Percentiles rank a stretch among this genome's conserved stretches.
phyloP scores from a whole-genome alignment of 2,113 vertebrate genomes.

The Himantopus leucocephalus region DNA sequence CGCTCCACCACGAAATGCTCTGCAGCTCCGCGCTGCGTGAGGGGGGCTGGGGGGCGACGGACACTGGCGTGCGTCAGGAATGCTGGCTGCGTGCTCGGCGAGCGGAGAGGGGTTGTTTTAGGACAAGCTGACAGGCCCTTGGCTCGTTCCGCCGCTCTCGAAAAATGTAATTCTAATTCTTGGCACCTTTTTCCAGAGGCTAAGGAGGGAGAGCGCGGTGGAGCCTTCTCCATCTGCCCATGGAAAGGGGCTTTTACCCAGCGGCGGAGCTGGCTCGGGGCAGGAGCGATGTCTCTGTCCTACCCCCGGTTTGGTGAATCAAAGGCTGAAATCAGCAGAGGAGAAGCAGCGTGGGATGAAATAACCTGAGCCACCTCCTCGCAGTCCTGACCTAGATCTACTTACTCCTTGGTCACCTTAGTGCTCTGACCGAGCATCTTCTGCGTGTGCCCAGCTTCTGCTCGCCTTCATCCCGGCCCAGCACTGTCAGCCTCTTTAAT shows the following conservation, averaged over 20 bases:
- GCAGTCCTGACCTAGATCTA: neutral
- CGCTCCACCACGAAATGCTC: neutral
- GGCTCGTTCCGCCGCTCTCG: conserved; percentile 49
- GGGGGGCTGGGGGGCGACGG: neutral
- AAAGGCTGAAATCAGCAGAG: neutral
- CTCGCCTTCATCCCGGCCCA: fast-evolving
- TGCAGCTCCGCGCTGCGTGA: neutral
- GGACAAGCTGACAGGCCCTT: conserved; percentile 62
- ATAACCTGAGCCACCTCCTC: neutral
- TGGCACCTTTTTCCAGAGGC: conserved; percentile 33
- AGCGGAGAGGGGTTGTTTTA: conserved; percentile 51
- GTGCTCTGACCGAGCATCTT: neutral
- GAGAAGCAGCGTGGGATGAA: neutral
- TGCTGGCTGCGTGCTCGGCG: neutral
- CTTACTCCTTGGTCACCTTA: neutral
- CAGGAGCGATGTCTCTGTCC: neutral
- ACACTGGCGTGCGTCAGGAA: conserved; percentile 21
- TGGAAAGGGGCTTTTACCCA: neutral
- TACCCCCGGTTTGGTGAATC: neutral
- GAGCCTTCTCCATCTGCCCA: conserved; percentile 17
- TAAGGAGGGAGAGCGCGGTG: neutral
- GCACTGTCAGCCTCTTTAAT: neutral
- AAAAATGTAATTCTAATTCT: conserved; percentile 54
- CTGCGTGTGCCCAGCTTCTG: neutral
- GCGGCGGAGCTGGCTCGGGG: neutral